These are phyloP conservation scores for Temnothorax rugatulus DNA, from an alignment of 2,888 invertebrate species.

Conservation along the genomic window DNA sequence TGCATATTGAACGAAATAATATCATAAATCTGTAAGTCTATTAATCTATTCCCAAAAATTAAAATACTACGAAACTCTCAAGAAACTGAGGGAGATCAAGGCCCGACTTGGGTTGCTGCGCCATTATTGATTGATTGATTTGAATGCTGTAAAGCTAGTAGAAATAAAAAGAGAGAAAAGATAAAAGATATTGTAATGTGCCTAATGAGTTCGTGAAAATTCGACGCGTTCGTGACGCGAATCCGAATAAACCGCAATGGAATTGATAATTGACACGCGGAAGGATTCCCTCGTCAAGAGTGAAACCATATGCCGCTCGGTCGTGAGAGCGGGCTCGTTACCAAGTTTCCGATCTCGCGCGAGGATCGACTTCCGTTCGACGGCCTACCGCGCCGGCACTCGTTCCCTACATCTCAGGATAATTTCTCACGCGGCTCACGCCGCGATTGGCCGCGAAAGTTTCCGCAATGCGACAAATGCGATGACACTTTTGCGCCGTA, in stretches of 20 bases:
- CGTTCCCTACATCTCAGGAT: slow-evolving; percentile 60
- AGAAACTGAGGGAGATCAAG: not conserved
- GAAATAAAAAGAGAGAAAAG: not conserved
- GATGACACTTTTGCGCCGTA: slow-evolving; percentile 38
- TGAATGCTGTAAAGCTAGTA: not conserved
- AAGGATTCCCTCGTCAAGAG: slow-evolving; percentile 22
- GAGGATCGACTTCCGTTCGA: slow-evolving; percentile 70
- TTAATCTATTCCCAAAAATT: not conserved
- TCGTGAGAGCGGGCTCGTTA: slow-evolving; percentile 70
- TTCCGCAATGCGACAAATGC: slow-evolving; percentile 59
- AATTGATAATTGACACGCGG: slow-evolving; percentile 27
- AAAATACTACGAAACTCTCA: not conserved
- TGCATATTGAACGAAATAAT: not conserved
- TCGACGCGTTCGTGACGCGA: not conserved
- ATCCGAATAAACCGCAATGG: not conserved
- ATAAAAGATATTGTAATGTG: not conserved
- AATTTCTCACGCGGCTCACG: slow-evolving; percentile 64
- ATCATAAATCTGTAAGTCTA: too few species aligned
- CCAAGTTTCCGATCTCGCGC: slow-evolving; percentile 69
- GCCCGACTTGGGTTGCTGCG: not conserved
- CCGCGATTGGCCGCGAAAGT: slow-evolving; percentile 71
- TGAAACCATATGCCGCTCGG: slow-evolving; percentile 16
- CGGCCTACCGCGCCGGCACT: slow-evolving; percentile 58
- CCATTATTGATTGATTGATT: not conserved
- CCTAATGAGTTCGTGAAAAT: not conserved